phyloP scores from a whole-genome alignment of 2,888 invertebrate species.

The Zootermopsis nevadensis region DNA sequence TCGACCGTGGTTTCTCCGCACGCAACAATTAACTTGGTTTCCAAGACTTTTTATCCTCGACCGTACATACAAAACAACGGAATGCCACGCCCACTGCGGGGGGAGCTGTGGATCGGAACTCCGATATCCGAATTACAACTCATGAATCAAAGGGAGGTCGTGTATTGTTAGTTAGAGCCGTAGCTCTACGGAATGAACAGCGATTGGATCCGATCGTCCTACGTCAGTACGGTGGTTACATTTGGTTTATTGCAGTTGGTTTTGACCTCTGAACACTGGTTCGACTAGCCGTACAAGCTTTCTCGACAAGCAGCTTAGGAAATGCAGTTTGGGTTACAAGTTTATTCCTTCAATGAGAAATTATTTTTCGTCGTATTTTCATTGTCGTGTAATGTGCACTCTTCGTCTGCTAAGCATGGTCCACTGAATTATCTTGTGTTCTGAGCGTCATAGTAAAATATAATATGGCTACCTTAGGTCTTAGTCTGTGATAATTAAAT shows the following conservation, averaged over 20 bases:
- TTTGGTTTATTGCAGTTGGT: background rate
- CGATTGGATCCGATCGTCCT: background rate
- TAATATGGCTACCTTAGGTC: too few species aligned
- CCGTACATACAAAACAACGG: background rate
- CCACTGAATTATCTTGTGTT: too few species aligned
- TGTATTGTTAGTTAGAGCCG: background rate
- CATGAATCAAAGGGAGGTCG: background rate
- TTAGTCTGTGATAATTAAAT: too few species aligned
- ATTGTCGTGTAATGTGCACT: too few species aligned
- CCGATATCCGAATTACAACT: constrained; percentile 9
- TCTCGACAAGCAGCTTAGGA: background rate
- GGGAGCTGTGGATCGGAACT: background rate
- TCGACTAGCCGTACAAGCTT: background rate
- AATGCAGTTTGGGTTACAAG: background rate
- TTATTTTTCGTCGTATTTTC: too few species aligned
- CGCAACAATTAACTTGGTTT: constrained; percentile 22
- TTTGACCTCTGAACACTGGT: background rate
- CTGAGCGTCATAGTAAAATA: too few species aligned
- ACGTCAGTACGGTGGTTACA: background rate
- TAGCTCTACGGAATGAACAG: background rate
- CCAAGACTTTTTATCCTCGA: constrained; percentile 9
- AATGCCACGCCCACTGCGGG: constrained; percentile 10
- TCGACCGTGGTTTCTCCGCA: background rate
- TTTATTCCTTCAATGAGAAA: too few species aligned
- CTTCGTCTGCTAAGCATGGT: too few species aligned